These are phyloP conservation scores for Brachionus calyciflorus DNA, from an alignment of 1,140 invertebrate species.

Conservation along the genomic window DNA sequence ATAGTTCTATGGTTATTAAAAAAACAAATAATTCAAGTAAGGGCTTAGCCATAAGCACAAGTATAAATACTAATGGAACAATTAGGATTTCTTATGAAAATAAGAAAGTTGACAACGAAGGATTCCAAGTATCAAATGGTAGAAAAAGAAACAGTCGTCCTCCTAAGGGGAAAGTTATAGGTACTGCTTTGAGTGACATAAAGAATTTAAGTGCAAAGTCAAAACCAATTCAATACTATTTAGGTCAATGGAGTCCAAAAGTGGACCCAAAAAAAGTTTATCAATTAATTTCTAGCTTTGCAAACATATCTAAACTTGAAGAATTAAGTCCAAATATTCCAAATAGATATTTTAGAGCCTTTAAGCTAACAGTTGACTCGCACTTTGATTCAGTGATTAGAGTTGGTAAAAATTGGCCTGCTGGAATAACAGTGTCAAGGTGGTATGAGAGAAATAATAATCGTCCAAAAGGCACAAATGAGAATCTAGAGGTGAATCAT, in stretches of 20 bases:
- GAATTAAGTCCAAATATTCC: constrained; percentile 9
- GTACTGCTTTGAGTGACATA: not conserved
- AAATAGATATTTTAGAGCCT: not conserved
- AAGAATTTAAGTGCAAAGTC: not conserved
- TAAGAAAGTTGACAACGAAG: too few relatives aligned
- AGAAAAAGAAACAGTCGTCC: too few relatives aligned
- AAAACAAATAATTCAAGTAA: too few relatives aligned
- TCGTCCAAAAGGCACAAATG: not conserved
- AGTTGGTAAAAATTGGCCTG: not conserved
- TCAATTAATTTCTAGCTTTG: not conserved
- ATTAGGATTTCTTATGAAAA: too few relatives aligned
- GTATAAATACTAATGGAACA: too few relatives aligned
- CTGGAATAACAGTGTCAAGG: not conserved
- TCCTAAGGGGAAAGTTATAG: not conserved
- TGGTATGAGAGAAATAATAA: not conserved
- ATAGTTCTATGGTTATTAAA: too few relatives aligned
- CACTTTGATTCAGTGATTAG: not conserved
- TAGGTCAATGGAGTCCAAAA: not conserved
- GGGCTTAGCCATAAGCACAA: too few relatives aligned
- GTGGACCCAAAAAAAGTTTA: not conserved
- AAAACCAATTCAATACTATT: not conserved
- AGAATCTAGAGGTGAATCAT: not conserved
- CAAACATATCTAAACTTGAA: not conserved
- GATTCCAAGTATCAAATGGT: too few relatives aligned
- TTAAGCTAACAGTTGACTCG: constrained; percentile 7